These are phyloP conservation scores for Umimayanthus kanabou DNA, from an alignment of 92 coral and sea anemone species.

Conservation along the genomic window DNA sequence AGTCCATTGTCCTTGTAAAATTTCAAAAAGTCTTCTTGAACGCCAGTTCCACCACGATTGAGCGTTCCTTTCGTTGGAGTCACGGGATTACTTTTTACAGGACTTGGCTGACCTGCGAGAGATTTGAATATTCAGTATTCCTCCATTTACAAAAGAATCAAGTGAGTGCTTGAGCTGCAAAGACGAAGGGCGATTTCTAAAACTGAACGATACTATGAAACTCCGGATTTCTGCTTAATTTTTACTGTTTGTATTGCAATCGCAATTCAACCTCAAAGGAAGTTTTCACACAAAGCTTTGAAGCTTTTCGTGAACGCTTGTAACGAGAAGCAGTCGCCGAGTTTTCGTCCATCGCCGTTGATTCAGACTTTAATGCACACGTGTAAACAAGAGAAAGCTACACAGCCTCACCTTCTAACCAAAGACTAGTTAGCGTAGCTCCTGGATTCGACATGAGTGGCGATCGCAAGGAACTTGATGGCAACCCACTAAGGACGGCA, in stretches of 20 bases:
- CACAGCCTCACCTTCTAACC: conserved; percentile 84
- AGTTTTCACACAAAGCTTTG: neutral
- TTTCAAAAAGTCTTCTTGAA: conserved; percentile 72
- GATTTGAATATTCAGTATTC: conserved; percentile 81
- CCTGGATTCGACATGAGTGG: conserved; percentile 90
- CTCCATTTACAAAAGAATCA: conserved; percentile 50
- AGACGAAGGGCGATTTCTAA: conserved; percentile 11
- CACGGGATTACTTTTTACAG: conserved; percentile 74
- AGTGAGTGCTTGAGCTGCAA: neutral
- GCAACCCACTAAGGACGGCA: conserved; percentile 49
- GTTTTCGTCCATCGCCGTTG: neutral
- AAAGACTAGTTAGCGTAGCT: conserved; percentile 86
- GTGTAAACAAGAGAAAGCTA: conserved; percentile 49
- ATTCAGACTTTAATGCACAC: conserved; percentile 47
- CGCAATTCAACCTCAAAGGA: neutral
- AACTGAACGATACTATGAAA: neutral
- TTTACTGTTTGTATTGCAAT: neutral
- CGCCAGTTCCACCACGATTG: conserved; percentile 62
- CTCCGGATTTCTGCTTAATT: neutral
- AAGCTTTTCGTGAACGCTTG: neutral
- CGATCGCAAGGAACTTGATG: conserved; percentile 51
- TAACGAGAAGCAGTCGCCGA: neutral
- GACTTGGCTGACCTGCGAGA: conserved; percentile 87
- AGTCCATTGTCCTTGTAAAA: conserved; percentile 75
- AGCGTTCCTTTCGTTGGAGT: conserved; percentile 79